phyloP scores from a whole-genome alignment of 2,113 vertebrate genomes.

The Glaucomys volans region DNA sequence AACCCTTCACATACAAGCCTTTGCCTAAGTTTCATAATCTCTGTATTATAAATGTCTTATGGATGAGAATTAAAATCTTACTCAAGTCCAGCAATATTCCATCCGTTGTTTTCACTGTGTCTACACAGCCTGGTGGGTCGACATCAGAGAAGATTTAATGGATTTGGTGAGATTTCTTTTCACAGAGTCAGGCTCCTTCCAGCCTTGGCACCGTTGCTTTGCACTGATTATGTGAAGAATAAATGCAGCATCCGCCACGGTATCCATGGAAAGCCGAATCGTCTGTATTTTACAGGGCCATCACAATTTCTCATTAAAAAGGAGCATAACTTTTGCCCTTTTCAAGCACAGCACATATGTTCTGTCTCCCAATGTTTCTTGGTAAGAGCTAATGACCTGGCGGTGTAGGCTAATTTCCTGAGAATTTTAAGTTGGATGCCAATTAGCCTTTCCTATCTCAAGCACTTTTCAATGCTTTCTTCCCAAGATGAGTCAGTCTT shows the following conservation, averaged over 20 bases:
- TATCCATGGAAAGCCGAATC: slow-evolving; percentile 17
- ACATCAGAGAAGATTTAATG: no score
- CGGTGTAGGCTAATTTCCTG: slow-evolving; percentile 19
- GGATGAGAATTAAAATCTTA: slow-evolving; percentile 8
- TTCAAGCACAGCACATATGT: neutral
- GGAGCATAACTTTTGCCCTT: slow-evolving; percentile 48
- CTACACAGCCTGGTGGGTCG: neutral
- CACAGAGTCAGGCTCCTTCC: neutral
- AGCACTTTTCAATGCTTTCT: slow-evolving; percentile 16
- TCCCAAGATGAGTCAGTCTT: neutral
- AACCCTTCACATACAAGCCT: neutral
- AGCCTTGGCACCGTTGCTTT: neutral
- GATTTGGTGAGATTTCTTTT: neutral
- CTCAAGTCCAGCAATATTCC: neutral
- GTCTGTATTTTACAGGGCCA: slow-evolving; percentile 2
- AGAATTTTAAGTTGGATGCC: slow-evolving; percentile 29
- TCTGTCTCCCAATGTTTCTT: neutral
- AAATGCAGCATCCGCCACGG: neutral
- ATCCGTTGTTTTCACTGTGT: neutral
- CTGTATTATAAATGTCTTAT: neutral
- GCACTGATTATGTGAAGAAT: neutral
- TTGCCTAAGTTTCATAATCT: neutral
- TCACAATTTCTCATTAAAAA: slow-evolving; percentile 58
- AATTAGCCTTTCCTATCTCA: neutral
- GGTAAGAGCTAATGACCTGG: slow-evolving; percentile 8